Percentiles rank a stretch among this genome's conserved stretches.
Conservation (phyloP, 2,797 vertebrate species). For the Pelochelys cantorii region DNA sequence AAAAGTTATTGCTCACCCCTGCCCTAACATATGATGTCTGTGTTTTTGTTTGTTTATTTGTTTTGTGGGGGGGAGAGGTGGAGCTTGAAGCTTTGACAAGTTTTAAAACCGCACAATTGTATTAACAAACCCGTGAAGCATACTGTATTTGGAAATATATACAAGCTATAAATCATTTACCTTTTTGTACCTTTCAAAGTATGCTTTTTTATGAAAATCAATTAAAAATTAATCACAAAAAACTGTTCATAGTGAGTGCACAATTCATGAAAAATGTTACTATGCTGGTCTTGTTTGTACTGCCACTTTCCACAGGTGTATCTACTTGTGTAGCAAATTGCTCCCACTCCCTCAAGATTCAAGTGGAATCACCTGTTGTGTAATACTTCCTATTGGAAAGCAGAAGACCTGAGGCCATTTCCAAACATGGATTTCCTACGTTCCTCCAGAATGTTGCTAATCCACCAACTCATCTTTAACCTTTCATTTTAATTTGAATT, state of each 20-base stretch:
- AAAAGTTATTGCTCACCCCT: too few species aligned
- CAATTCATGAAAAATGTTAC: neutral
- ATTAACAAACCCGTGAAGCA: neutral
- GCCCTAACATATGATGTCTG: neutral
- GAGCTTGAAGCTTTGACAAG: neutral
- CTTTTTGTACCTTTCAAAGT: neutral
- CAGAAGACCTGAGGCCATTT: neutral
- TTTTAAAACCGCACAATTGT: neutral
- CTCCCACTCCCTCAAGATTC: neutral
- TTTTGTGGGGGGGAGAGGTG: neutral
- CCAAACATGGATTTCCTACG: neutral
- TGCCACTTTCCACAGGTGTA: neutral
- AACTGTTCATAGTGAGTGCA: neutral
- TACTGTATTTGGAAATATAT: neutral
- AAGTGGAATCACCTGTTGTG: neutral
- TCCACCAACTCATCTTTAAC: slow-evolving; percentile 41
- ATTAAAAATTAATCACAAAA: neutral
- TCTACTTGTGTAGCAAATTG: neutral
- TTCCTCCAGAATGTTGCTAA: slow-evolving; percentile 11
- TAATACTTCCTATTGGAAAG: neutral
- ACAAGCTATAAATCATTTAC: neutral
- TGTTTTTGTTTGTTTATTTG: neutral
- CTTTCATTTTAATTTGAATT: slow-evolving; percentile 62
- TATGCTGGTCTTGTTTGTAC: neutral
- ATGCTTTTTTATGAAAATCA: neutral